Base-by-base conservation (phyloP, 2,888 invertebrate species). In the Drosophila algonquin region DNA sequence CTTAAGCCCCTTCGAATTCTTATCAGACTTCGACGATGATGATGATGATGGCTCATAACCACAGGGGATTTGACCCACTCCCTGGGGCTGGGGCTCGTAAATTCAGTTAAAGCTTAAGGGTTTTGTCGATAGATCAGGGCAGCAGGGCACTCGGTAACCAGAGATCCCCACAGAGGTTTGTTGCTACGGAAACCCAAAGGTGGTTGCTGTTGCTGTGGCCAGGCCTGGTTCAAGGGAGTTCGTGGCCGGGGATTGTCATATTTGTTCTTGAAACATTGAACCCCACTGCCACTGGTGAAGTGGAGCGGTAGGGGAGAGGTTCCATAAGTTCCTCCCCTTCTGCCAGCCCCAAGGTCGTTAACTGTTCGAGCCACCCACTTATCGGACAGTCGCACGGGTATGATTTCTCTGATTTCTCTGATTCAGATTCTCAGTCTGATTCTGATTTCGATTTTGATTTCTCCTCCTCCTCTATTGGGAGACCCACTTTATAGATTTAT, bases 191-290 rank as follows among this genome's bases (percentile, higher is more conserved):
- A 40, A 40, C 6, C 40, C 40, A 40, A 40, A 57, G 51, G 10
- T 10, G 18, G 4, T 3, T 21, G 48, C 18, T 30, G 48, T 16
- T 24, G 21, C 44, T 14, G 21, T 16, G n/a, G 9, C 40, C 30
- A 1, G 8, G 7, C 0, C 9, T 8, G 73, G 84, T 82, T 82
- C 81, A 82, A 7, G 83, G 76, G 18, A 72, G 81, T 80, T 80
- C 72, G 61, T 24, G 50, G n/a, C 35, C 6, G 40, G 14, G 14
- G 40, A 35, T 40, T 53, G 16, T 45, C 51, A 54, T 35, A 60
- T 60, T 55, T 56, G 75, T 48, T 70, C 56, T 86, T 76, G 63
- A 76, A 64, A 40, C 65, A 59, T 60, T 71, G 79, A 80, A 81
- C 30, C 30, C 8, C 8, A 30, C 30, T 7, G 30, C 2, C 30